These are phyloP conservation scores for Drosophila anomalata DNA, from an alignment of 2,888 invertebrate species.

Conservation along the genomic window DNA sequence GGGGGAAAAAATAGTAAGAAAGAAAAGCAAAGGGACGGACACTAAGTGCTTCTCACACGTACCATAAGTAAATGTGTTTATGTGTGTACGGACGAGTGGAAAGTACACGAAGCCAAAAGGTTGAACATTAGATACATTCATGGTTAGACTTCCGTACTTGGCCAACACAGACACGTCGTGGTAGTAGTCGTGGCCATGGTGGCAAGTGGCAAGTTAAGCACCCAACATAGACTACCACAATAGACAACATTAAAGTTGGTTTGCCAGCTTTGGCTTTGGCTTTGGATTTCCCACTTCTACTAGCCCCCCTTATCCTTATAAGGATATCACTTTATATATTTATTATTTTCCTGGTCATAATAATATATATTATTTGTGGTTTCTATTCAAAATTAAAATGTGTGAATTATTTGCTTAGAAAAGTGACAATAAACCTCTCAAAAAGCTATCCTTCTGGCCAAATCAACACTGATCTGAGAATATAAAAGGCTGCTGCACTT, in stretches of 20 bases:
- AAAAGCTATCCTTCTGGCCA: neutral
- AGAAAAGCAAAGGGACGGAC: constrained; percentile 26
- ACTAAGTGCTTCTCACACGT: constrained; percentile 75
- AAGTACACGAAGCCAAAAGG: constrained; percentile 69
- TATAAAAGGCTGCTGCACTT: constrained; percentile 37
- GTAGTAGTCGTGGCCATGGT: constrained; percentile 27
- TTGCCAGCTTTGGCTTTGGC: constrained; percentile 36
- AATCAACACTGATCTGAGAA: constrained; percentile 22
- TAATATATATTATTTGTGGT: neutral
- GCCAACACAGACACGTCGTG: constrained; percentile 12
- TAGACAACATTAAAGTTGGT: constrained; percentile 74
- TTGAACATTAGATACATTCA: constrained; percentile 77
- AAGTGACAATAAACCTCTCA: neutral
- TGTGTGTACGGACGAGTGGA: constrained; percentile 40
- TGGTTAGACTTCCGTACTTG: constrained; percentile 67
- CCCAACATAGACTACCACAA: constrained; percentile 75
- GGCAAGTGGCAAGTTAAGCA: constrained; percentile 69
- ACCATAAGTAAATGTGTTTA: constrained; percentile 70
- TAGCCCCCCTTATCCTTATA: constrained; percentile 1
- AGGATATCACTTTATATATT: no score
- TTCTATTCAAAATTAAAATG: constrained; percentile 4
- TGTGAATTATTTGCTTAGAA: neutral
- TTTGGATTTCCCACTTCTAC: constrained; percentile 20
- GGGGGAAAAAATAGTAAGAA: constrained; percentile 4
- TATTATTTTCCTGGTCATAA: no score